Evolutionary conservation across 2,113 vertebrate species (phyloP).

Genomic region (Thomomys bottae): DNA sequence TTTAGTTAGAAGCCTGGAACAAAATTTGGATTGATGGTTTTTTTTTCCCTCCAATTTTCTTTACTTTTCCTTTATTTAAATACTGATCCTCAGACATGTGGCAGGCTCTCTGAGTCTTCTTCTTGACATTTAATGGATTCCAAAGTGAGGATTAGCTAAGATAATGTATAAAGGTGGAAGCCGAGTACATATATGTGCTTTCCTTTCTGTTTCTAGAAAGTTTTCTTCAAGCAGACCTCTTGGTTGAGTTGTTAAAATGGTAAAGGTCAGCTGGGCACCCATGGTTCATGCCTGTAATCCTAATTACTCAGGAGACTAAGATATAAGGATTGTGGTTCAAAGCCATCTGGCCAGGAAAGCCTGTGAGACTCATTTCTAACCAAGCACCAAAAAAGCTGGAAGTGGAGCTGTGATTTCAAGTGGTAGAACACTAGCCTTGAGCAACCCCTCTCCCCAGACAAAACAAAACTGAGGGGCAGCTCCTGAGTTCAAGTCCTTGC

Average conservation of each 20-base stretch:
- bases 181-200: no score
- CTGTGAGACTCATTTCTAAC: no score
- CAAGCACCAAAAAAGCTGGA: no score
- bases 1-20: constrained; percentile 41
- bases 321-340: no score
- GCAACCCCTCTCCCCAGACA: no score
- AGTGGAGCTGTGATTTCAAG: no score
- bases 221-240: constrained; percentile 17
- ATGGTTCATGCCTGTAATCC: no score
- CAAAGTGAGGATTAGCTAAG: constrained; percentile 15
- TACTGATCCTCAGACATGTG: not conserved
- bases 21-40: constrained; percentile 34
- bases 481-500: no score
- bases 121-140: not conserved
- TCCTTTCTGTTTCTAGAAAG: not conserved
- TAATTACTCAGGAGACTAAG: no score
- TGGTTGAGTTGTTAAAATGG: constrained; percentile 27
- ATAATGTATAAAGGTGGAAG: not conserved
- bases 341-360: no score
- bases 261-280: not conserved
- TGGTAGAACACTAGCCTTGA: no score
- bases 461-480: no score
- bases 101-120: not conserved
- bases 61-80: not conserved
- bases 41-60: not conserved